These are phyloP conservation scores for Muntiacus muntjak DNA, from an alignment of 2,113 vertebrate genomes.

Conservation along the genomic window DNA sequence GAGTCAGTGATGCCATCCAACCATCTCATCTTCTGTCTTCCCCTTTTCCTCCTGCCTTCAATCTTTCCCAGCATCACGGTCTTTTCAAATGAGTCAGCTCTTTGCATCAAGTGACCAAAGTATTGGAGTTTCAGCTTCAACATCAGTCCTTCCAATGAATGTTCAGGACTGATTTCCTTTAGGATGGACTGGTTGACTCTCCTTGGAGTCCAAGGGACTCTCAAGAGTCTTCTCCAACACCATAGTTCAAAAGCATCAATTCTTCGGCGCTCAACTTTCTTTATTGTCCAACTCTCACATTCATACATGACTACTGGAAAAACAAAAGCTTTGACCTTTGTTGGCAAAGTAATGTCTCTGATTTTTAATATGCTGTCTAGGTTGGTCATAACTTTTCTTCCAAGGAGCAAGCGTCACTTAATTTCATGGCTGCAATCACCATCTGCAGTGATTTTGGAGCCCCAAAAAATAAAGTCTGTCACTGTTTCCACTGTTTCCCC, in stretches of 20 bases:
- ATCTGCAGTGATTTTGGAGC: neutral
- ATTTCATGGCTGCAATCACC: neutral
- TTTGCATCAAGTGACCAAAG: neutral
- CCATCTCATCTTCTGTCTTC: neutral
- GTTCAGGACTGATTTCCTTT: neutral
- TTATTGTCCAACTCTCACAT: neutral
- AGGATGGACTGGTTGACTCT: neutral
- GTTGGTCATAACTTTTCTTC: neutral
- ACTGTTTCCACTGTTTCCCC: neutral
- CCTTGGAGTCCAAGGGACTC: neutral
- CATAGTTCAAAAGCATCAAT: neutral
- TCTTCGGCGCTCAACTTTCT: neutral
- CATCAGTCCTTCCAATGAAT: neutral
- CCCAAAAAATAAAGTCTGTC: neutral
- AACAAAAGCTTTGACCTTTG: neutral
- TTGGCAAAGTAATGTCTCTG: neutral
- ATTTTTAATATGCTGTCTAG: neutral
- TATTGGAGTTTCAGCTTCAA: neutral
- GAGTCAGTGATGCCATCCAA: fast-evolving
- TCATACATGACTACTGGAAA: neutral
- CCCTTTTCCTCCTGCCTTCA: neutral
- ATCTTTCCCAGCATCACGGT: neutral
- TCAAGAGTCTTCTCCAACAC: neutral
- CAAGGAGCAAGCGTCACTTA: neutral
- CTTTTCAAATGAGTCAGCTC: neutral